A percentile compares a stretch with the other conserved stretches of the same genome.
These are phyloP conservation scores for Erebia aethiops DNA, from an alignment of 2,888 invertebrate species.

Conservation along the genomic window DNA sequence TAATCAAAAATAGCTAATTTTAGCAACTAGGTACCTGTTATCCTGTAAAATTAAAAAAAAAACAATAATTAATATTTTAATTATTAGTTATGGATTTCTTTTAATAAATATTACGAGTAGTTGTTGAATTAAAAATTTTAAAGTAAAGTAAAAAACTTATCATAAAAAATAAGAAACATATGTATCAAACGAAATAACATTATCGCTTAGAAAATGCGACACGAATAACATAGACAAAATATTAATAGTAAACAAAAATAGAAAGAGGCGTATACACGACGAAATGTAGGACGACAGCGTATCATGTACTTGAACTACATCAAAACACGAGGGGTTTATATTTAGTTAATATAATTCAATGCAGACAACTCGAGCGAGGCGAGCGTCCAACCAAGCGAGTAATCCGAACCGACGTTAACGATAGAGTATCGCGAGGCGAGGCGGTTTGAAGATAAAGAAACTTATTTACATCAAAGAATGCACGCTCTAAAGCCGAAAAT, in stretches of 20 bases:
- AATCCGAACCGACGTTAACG: conserved; percentile 9
- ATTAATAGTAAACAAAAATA: not conserved
- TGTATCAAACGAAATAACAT: too few species aligned
- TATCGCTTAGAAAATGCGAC: too few species aligned
- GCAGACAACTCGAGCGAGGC: conserved; percentile 6
- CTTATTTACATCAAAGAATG: conserved; percentile 3
- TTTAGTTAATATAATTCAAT: conserved; percentile 7
- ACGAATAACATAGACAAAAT: not conserved
- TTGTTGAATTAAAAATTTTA: too few species aligned
- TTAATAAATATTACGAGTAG: too few species aligned
- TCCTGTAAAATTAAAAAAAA: too few species aligned
- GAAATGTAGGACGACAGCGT: not conserved
- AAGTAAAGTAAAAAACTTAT: too few species aligned
- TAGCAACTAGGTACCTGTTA: too few species aligned
- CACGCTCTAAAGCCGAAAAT: conserved; percentile 2
- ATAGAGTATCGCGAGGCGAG: conserved; percentile 1
- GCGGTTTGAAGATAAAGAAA: not conserved
- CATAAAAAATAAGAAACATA: too few species aligned
- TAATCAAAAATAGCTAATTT: too few species aligned
- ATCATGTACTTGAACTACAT: not conserved
- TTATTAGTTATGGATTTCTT: too few species aligned
- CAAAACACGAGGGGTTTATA: conserved; percentile 5
- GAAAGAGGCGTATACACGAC: not conserved
- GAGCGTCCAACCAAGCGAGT: conserved; percentile 5
- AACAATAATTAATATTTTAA: too few species aligned